Evolutionary conservation across 2,113 vertebrate genomes (phyloP), one percentile per base, ranked within the genome.

Genomic region (Mobula hypostoma): DNA sequence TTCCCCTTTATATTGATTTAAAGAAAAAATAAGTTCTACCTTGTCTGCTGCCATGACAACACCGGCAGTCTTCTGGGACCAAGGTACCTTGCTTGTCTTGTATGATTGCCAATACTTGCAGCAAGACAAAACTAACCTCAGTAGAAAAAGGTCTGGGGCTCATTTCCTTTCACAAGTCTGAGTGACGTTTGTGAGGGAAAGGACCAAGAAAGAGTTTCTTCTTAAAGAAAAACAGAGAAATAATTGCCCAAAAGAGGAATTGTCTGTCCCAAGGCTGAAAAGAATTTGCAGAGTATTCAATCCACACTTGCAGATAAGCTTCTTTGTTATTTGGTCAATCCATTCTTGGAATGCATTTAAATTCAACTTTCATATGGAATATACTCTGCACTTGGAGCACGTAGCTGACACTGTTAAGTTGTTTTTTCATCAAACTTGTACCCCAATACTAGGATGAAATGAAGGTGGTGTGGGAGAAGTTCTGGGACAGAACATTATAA

Each of bases 151-250:
- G 95, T 91, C 95, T 95, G 94, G 95, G 61, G 77, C 94, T 9
- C 87, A 88, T 94, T 95, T 96, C 95, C 96, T 94, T 77, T 94
- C 94, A 95, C 94, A 95, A 95, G 95, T 95, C 95, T 87, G 94
- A 94, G 94, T 95, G 94, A 95, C 94, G 95, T 94, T n/a, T 63
- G 4, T 7, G 8, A 92, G 79, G 72, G 36, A 32, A 91, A 94
- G n/a, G 80, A 66, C 7, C 77, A 76, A 68, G 61, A 12, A 32
- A 79, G n/a, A 70, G 68, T 94, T 68, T 85, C 21, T 78, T 94
- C 87, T 94, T 70, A 77, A 63, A 85, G 40, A 79, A 29, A 12
- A 40, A 36, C 15, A 94, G 61, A 94, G 40, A 92, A 94, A 15
- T 11, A 94, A 72, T 91, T 70, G 70, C 78, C 94, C 79, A 17